Percentiles rank a stretch among this genome's conserved stretches.
Evolutionary conservation across 2,888 invertebrate species (phyloP).

Genomic region (Dasypolia templi): DNA sequence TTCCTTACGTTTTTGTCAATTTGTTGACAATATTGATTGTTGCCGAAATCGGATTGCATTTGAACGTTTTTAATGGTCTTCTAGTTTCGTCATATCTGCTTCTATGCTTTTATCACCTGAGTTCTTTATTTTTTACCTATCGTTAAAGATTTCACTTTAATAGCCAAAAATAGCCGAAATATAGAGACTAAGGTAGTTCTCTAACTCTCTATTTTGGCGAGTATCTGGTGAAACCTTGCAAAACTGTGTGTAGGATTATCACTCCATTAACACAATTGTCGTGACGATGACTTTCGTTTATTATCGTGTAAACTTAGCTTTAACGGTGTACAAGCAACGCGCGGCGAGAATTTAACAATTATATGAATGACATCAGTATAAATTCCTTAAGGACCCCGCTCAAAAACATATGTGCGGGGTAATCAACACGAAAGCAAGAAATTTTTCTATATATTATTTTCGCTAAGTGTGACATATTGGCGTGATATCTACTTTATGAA

Average conservation of each 20-base stretch:
- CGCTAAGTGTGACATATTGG: background rate
- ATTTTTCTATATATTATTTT: background rate
- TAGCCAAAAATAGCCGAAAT: too few relatives aligned
- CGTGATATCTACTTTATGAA: background rate
- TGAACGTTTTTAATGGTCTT: background rate
- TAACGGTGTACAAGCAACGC: background rate
- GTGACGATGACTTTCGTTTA: slow-evolving; percentile 16
- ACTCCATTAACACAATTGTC: slow-evolving; percentile 1
- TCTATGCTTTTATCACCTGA: background rate
- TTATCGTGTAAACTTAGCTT: background rate
- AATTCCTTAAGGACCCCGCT: background rate
- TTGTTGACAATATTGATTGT: background rate
- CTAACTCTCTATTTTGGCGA: background rate
- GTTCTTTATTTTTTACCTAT: background rate
- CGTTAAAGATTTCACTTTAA: background rate
- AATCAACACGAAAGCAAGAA: slow-evolving; percentile 8
- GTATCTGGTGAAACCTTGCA: slow-evolving; percentile 7
- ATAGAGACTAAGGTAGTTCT: too few relatives aligned
- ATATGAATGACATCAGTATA: slow-evolving; percentile 6
- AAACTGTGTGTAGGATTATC: slow-evolving; percentile 5
- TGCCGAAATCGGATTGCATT: background rate
- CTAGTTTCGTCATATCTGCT: background rate
- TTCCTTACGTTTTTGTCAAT: background rate
- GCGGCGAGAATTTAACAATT: slow-evolving; percentile 1
- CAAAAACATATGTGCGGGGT: background rate